Evolutionary conservation across 2,888 invertebrate genomes (phyloP), one percentile per base, ranked within the genome.

Genomic region (Protodeltote pygarga): DNA sequence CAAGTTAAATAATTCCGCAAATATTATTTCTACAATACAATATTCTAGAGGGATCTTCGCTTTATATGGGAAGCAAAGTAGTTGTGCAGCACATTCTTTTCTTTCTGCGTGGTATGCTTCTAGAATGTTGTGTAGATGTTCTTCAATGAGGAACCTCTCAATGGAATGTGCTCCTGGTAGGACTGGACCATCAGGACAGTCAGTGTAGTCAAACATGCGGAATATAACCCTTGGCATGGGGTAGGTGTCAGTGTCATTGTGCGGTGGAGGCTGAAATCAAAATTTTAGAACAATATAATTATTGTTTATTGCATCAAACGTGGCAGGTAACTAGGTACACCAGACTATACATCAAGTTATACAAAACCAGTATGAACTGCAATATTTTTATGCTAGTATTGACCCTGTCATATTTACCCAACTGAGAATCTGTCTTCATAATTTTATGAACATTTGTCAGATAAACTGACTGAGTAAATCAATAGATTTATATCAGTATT

Each of bases 201-300:
- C 99, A 0, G 99, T 98, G 83, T 99, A 98, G 85, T 99, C 99
- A 90, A 99, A 99, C 95, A 99, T 96, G 25, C 97, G 94, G 86
- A 98, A 99, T 21, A 99, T 96, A 1, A 98, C 98, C 79, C 96
- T 95, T 0, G 99, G 99, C 94, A 98, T 95, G 0, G 99, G 99
- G 87, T 99, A 99, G 14, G 94, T 93, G 77, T 96, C 96, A 1
- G 95, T 94, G 59, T 98, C 97, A 77, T 98, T 96, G 90, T 99
- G 99, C 0, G 98, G 96, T 3, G 99, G 98, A 6, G 98, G 97
- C 75, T 96, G 93, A 24, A 87, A 87, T 25, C 11, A 41, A 31
- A 40, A 33, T n/a, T n/a, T n/a, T n/a, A n/a, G n/a, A n/a, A n/a
- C n/a, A n/a, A n/a, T n/a, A n/a, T n/a, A n/a, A n/a, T n/a, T n/a